Conservation (phyloP, 2,888 invertebrate genomes). For the Limnephilus lunatus region DNA sequence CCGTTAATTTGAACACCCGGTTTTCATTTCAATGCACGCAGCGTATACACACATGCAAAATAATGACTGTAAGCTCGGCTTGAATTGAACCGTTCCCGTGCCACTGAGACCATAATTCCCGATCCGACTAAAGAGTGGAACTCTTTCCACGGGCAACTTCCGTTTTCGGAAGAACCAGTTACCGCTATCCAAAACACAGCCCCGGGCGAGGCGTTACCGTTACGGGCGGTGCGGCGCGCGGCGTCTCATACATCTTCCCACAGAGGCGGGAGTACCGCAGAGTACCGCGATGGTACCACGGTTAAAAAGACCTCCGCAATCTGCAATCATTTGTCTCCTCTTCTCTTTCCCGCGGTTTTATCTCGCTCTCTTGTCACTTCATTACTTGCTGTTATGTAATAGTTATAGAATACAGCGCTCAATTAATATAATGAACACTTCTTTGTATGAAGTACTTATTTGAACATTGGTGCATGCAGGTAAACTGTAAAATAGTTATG, state of each 20-base stretch:
- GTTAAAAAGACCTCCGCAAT: not conserved
- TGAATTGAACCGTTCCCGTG: not conserved
- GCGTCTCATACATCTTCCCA: not conserved
- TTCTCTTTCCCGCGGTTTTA: not conserved
- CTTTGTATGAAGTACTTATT: not conserved
- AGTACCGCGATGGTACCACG: not conserved
- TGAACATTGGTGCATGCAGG: not conserved
- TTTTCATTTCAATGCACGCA: not conserved
- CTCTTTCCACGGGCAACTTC: constrained; percentile 34
- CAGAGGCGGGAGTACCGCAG: not conserved
- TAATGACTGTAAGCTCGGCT: not conserved
- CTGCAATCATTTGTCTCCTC: not conserved
- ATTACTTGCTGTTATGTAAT: not conserved
- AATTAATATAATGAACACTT: constrained; percentile 25
- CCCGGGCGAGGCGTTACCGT: constrained; percentile 30
- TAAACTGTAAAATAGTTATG: not conserved
- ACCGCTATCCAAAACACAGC: constrained; percentile 38
- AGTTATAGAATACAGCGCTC: not conserved
- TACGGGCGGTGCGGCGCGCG: constrained; percentile 16
- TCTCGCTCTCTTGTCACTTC: not conserved
- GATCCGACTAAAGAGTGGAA: constrained; percentile 17
- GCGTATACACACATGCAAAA: not conserved
- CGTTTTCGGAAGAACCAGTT: constrained; percentile 46
- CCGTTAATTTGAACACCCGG: not conserved
- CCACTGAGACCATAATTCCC: not conserved